A percentile compares a stretch with the other conserved stretches of the same genome.
phyloP scores from a whole-genome alignment of 2,797 vertebrate genomes.

The Tangara arthus region DNA sequence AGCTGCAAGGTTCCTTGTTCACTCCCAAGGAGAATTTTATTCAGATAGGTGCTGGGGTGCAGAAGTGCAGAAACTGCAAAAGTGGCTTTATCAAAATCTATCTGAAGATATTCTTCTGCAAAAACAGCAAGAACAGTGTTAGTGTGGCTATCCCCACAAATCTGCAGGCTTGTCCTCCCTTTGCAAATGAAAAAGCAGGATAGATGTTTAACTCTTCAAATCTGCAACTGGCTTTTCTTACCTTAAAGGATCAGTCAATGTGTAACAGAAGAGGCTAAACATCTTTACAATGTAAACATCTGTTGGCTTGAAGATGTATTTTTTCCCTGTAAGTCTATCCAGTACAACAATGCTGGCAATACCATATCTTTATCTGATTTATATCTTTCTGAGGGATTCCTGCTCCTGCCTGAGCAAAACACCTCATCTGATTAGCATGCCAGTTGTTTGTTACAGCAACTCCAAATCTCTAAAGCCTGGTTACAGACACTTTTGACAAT shows the following conservation, averaged over 20 bases:
- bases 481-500: background rate
- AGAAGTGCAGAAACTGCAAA: slow-evolving; percentile 88
- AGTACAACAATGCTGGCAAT: background rate
- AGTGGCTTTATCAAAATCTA: slow-evolving; percentile 85
- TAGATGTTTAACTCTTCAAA: background rate
- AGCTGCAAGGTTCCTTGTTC: slow-evolving; percentile 91
- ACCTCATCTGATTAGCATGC: background rate
- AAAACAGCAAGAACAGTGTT: background rate
- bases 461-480: background rate
- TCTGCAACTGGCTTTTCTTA: background rate
- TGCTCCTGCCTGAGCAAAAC: slow-evolving; percentile 18
- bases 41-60: slow-evolving; percentile 95
- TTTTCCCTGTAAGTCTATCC: background rate
- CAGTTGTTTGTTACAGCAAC: background rate
- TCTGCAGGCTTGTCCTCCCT: background rate
- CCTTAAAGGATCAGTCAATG: background rate
- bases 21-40: slow-evolving; percentile 94
- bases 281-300: background rate
- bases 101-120: slow-evolving; percentile 87
- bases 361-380: background rate
- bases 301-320: background rate
- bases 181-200: background rate
- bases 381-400: background rate
- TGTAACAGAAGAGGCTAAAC: background rate
- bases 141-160: background rate